A percentile compares a stretch with the other conserved stretches of the same genome.
These are phyloP conservation scores for Arrhopalites spinosus DNA, from an alignment of 2,888 invertebrate species.

Conservation along the genomic window DNA sequence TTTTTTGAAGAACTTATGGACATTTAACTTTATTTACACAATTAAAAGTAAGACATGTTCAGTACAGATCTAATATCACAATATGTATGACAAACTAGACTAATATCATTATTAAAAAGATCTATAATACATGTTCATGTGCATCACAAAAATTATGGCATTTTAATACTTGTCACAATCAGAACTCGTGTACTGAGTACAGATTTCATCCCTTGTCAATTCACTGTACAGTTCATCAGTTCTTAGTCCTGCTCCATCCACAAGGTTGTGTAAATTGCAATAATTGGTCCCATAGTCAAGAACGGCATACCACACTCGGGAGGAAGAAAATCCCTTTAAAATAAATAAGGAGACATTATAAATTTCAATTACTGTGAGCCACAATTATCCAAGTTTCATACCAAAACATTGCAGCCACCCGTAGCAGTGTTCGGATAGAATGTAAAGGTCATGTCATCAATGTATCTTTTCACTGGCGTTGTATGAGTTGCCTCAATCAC, in stretches of 20 bases:
- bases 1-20: too few species aligned
- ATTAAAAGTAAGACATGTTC: too few species aligned
- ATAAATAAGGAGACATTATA: neutral
- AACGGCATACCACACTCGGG: slow-evolving; percentile 56
- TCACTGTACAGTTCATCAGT: slow-evolving; percentile 56
- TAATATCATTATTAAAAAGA: too few species aligned
- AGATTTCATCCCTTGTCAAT: slow-evolving; percentile 57
- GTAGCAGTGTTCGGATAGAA: slow-evolving; percentile 52
- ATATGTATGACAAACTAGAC: too few species aligned
- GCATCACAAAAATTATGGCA: too few species aligned
- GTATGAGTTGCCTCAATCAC: slow-evolving; percentile 55
- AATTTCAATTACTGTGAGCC: neutral
- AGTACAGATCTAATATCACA: too few species aligned
- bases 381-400: slow-evolving; percentile 32
- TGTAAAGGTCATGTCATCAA: slow-evolving; percentile 57
- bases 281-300: slow-evolving; percentile 58
- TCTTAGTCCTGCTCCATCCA: slow-evolving; percentile 56
- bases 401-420: slow-evolving; percentile 56
- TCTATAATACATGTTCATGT: too few species aligned
- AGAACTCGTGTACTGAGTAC: slow-evolving; percentile 58
- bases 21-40: too few species aligned
- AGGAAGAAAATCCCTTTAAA: slow-evolving; percentile 57
- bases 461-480: slow-evolving; percentile 54
- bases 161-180: slow-evolving; percentile 57
- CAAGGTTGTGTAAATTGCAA: slow-evolving; percentile 58